A percentile compares a stretch with the other conserved stretches of the same genome.
Evolutionary conservation across 2,113 vertebrate genomes (phyloP).

Genomic region (Tetrao urogallus): DNA sequence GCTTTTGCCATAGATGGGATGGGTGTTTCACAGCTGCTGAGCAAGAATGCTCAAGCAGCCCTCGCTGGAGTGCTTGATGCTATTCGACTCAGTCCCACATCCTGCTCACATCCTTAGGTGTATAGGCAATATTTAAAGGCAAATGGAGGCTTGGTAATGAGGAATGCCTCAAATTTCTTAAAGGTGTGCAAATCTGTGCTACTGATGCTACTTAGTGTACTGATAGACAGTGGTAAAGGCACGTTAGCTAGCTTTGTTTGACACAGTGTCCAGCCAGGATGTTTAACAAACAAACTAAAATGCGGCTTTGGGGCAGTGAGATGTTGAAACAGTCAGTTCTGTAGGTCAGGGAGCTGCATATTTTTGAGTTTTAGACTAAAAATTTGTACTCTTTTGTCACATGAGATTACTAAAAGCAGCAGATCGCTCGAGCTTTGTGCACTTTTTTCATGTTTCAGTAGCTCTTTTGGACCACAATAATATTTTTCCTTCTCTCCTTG

Average conservation of each 20-base stretch:
- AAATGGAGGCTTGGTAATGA: background rate
- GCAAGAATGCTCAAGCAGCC: background rate
- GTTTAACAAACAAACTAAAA: background rate
- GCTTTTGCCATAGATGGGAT: background rate
- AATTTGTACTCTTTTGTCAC: fast-evolving
- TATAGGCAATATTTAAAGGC: background rate
- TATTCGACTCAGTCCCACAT: background rate
- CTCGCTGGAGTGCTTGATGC: background rate
- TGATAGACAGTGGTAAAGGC: background rate
- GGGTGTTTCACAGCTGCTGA: background rate
- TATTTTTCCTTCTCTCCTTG: background rate
- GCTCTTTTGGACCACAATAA: background rate
- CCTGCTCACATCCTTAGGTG: background rate
- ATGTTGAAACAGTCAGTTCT: background rate
- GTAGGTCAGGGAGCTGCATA: background rate
- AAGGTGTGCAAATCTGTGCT: background rate
- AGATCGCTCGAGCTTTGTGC: background rate
- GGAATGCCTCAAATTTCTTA: background rate
- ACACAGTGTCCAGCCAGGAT: background rate
- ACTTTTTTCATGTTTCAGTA: background rate
- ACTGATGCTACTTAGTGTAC: background rate
- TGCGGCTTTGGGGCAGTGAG: background rate
- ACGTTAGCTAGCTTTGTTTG: background rate
- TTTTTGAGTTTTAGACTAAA: background rate
- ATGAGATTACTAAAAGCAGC: background rate